Conservation (phyloP, 2,797 vertebrate genomes). For the Schizopygopsis pylzovi region DNA sequence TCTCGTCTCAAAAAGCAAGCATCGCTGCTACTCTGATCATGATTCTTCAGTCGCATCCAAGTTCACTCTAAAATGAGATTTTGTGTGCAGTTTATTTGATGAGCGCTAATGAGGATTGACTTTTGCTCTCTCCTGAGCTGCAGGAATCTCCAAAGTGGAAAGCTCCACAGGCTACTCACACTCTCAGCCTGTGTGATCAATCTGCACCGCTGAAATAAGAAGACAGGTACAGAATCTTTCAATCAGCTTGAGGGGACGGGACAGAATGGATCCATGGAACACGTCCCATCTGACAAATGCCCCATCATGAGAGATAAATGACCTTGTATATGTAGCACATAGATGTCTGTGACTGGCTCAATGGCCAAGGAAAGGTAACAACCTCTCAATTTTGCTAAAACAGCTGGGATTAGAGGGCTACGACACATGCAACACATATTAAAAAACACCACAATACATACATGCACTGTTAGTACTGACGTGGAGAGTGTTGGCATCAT, state of each 20-base stretch:
- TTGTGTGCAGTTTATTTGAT: conserved; percentile 62
- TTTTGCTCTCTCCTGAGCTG: conserved; percentile 61
- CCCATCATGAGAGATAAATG: conserved; percentile 40
- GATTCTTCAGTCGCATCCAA: conserved; percentile 64
- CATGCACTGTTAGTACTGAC: conserved; percentile 69
- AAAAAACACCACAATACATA: conserved; percentile 58
- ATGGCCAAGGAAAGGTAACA: neutral
- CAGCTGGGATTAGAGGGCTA: conserved; percentile 46
- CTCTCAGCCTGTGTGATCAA: conserved; percentile 77
- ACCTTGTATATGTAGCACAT: conserved; percentile 17
- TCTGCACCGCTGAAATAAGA: conserved; percentile 79
- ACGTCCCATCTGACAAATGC: conserved; percentile 28
- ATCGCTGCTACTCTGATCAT: conserved; percentile 57
- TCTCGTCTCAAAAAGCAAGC: conserved; percentile 64
- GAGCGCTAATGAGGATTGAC: conserved; percentile 55
- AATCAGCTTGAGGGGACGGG: conserved; percentile 63
- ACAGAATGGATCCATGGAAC: conserved; percentile 55
- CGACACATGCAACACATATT: conserved; percentile 62
- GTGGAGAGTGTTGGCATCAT: conserved; percentile 24
- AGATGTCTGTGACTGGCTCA: conserved; percentile 50
- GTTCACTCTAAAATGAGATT: conserved; percentile 59
- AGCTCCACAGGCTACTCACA: conserved; percentile 75
- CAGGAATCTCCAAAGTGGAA: conserved; percentile 63
- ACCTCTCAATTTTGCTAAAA: conserved; percentile 39
- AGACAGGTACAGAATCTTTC: conserved; percentile 68